Base-by-base conservation (phyloP, 2,888 invertebrate genomes). In the Loripinus fragilis region DNA sequence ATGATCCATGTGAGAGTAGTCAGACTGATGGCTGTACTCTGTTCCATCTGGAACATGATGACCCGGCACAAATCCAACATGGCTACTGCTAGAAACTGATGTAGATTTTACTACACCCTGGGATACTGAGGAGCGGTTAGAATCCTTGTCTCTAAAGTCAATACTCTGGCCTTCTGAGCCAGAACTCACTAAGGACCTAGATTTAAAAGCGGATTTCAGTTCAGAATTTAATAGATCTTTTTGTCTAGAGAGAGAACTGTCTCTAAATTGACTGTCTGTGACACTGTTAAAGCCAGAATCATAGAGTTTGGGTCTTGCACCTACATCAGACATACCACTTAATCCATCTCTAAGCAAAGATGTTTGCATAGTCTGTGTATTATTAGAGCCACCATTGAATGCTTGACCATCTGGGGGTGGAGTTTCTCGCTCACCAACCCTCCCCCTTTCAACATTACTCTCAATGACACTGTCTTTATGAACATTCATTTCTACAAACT, bases 11-110 rank as follows among this genome's bases (percentile, higher is more conserved):
- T 85, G 82, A n/a, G 82, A 67, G 41, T 84, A 81, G 60, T 87
- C 86, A 0, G 88, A 85, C 15, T 78, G 74, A 30, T 84, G 77
- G 71, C 87, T 88, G 73, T 88, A 88, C 33, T 87, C 88, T 12
- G 86, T 89, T 20, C 89, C 88, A 80, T 89, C 88, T 0, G 89
- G 88, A 10, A 88, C 84, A 60, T 89, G 89, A 72, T 90, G 88
- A 8, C 85, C 88, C 0, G 83, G 85, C 73, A 84, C 75, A 48
- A 78, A 81, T 1, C 86, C 87, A 66, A 60, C n/a, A 60, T 60
- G 60, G 33, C 71, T 74, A 64, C 72, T 33, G n/a, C 28, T 3
- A 17, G 35, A 12, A 45, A 48, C 42, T 42, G 23, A 8, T 23
- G 48, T 48, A 20, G 30, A 72, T 42, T 45, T 45, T 64, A 35